Percentiles rank a stretch among this genome's conserved stretches.
Conservation (phyloP, 2,113 vertebrate genomes). For the Percina caprodes region DNA sequence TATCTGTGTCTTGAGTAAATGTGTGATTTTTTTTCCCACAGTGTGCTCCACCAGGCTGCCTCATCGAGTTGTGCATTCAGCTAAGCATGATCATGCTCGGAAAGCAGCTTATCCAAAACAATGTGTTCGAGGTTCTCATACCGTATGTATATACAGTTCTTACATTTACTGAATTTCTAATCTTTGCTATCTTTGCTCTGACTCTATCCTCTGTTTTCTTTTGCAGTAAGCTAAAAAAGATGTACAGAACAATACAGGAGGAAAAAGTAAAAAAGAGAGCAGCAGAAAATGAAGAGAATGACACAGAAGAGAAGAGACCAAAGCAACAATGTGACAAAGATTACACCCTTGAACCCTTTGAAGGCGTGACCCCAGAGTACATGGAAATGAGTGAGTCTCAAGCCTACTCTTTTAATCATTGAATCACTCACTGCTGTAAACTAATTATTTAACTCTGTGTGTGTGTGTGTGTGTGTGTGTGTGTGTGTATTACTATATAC, state of each 20-base stretch:
- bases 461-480: background rate
- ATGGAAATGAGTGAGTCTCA: slow-evolving; percentile 97
- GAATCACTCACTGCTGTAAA: background rate
- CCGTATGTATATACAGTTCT: slow-evolving; percentile 88
- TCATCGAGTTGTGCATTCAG: slow-evolving; percentile 98
- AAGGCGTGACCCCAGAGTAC: slow-evolving; percentile 94
- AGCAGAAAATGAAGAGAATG: slow-evolving; percentile 75
- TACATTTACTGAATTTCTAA: background rate
- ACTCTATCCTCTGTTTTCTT: background rate
- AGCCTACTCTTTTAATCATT: background rate
- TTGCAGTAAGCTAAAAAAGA: slow-evolving; percentile 95
- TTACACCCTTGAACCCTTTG: slow-evolving; percentile 91
- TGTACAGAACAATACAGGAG: slow-evolving; percentile 92
- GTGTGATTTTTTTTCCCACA: slow-evolving; percentile 66
- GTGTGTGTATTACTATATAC: slow-evolving; percentile 41
- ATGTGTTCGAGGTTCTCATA: slow-evolving; percentile 96
- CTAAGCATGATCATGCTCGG: slow-evolving; percentile 99
- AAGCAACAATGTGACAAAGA: slow-evolving; percentile 93
- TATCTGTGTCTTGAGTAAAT: background rate
- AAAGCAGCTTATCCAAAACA: slow-evolving; percentile 98
- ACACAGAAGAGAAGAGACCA: slow-evolving; percentile 78
- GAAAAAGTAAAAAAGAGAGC: slow-evolving; percentile 78
- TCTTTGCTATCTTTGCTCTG: background rate
- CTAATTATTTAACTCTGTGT: background rate
- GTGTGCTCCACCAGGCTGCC: slow-evolving; percentile 97